These are phyloP conservation scores for Cynopterus brachyotis DNA, from an alignment of 2,113 vertebrate genomes.

Conservation along the genomic window DNA sequence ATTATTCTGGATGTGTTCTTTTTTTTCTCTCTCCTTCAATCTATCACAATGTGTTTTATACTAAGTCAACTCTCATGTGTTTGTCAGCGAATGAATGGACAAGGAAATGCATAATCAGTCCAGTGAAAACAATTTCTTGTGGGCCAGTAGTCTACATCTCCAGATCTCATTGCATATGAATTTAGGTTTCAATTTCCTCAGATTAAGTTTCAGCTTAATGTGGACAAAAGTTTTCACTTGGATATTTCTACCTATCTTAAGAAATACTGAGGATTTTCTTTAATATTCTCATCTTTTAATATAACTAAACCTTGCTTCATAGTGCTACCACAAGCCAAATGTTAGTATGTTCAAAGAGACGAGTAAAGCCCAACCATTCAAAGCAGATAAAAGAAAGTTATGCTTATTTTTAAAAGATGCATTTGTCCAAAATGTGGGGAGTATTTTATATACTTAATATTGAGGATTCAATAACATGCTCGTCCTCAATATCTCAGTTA, in stretches of 20 bases:
- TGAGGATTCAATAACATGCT: not conserved
- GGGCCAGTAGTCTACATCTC: not conserved
- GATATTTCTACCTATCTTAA: not conserved
- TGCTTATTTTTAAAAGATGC: slow-evolving; percentile 41
- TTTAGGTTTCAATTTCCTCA: slow-evolving; percentile 44
- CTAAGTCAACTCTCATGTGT: not conserved
- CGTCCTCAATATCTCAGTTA: not conserved
- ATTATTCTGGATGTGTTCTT: not conserved
- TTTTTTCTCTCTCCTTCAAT: not conserved
- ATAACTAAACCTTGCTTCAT: not conserved
- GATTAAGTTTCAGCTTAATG: not conserved
- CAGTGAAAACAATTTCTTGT: not conserved
- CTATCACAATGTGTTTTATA: not conserved
- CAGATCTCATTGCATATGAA: not conserved
- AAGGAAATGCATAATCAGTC: not conserved
- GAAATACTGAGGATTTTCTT: not conserved
- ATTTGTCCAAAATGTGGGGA: not conserved
- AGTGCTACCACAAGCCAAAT: slow-evolving; percentile 33
- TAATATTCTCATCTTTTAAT: not conserved
- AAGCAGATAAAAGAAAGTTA: slow-evolving; percentile 23
- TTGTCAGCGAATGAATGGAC: not conserved
- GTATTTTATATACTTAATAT: slow-evolving; percentile 28
- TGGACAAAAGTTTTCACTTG: slow-evolving; percentile 8
- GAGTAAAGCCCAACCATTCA: slow-evolving; percentile 5
- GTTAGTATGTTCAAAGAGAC: slow-evolving; percentile 24